Evolutionary conservation across 2,797 vertebrate species (phyloP).

Genomic region (Hirundo rustica): DNA sequence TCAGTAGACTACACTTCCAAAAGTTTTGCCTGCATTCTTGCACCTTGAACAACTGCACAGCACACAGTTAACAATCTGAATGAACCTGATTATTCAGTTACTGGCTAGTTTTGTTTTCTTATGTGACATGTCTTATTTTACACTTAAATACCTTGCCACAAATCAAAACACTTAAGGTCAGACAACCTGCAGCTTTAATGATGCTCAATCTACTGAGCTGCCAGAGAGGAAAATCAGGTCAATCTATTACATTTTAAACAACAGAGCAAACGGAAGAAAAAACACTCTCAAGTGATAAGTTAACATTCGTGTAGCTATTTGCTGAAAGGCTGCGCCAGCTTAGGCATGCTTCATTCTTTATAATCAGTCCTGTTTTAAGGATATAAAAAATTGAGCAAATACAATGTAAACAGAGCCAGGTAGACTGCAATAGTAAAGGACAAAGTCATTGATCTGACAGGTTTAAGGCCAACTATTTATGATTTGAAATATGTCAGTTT

Average conservation of each 20-base stretch:
- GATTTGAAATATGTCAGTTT: slow-evolving; percentile 31
- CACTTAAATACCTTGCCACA: slow-evolving; percentile 11
- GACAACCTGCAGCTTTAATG: background rate
- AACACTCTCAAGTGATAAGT: background rate
- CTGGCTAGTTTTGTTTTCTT: background rate
- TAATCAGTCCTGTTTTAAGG: background rate
- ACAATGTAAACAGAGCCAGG: slow-evolving; percentile 9
- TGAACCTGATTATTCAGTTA: background rate
- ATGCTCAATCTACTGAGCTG: background rate
- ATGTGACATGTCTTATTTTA: background rate
- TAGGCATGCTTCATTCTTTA: background rate
- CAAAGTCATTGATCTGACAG: slow-evolving; percentile 17
- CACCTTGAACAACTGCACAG: background rate
- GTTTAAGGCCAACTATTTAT: slow-evolving; percentile 68
- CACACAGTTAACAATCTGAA: background rate
- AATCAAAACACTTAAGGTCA: slow-evolving; percentile 18
- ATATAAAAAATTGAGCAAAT: slow-evolving; percentile 29
- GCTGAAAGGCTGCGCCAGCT: background rate
- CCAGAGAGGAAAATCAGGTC: background rate
- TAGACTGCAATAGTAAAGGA: slow-evolving; percentile 15
- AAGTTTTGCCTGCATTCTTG: background rate
- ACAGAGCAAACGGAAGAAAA: background rate
- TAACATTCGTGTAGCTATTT: background rate
- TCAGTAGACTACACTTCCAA: background rate
- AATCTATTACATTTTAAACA: background rate